Conservation (phyloP, 2,797 vertebrate genomes). For the Artibeus lituratus region DNA sequence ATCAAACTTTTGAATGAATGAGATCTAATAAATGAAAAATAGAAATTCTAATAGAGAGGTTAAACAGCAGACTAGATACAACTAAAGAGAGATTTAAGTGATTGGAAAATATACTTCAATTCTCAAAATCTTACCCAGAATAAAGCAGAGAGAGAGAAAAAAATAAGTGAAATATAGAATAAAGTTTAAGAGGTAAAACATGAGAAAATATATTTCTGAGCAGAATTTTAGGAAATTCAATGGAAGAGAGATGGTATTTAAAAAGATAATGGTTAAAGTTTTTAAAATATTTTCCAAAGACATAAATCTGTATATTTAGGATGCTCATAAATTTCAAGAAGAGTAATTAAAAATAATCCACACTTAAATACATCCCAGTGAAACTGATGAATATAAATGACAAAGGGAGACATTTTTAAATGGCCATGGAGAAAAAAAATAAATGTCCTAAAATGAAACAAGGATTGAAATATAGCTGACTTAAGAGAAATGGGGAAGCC, state of each 20-base stretch:
- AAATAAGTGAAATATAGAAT: neutral
- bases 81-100: neutral
- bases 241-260: neutral
- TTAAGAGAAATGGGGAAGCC: neutral
- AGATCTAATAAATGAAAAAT: neutral
- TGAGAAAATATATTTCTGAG: neutral
- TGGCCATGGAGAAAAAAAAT: neutral
- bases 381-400: neutral
- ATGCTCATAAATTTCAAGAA: neutral
- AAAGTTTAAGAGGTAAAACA: neutral
- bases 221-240: neutral
- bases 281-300: neutral
- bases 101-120: neutral
- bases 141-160: neutral
- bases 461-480: neutral
- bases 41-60: neutral
- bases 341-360: neutral
- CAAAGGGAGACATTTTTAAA: neutral
- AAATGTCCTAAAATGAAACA: neutral
- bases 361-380: neutral
- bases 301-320: neutral
- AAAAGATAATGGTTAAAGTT: neutral
- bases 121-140: neutral
- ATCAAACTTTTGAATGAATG: neutral
- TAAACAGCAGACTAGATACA: neutral